These are phyloP conservation scores for Lamprologus lemairii DNA, from an alignment of 2,113 vertebrate genomes.

Conservation along the genomic window DNA sequence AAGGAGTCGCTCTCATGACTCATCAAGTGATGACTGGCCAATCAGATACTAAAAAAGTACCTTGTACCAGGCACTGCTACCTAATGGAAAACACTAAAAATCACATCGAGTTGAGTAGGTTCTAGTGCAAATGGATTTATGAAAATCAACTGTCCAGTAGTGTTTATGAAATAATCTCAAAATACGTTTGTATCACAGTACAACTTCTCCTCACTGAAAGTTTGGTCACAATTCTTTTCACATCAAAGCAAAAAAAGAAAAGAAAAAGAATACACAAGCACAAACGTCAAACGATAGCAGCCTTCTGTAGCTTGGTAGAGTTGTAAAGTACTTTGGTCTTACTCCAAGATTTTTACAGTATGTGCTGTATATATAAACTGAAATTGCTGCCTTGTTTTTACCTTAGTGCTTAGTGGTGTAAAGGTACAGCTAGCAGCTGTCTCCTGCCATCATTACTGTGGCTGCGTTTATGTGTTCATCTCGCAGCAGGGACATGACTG, in stretches of 20 bases:
- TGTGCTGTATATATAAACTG: not conserved
- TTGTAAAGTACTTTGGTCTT: not conserved
- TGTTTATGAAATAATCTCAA: not conserved
- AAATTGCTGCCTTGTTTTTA: not conserved
- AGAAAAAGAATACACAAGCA: not conserved
- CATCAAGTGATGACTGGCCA: not conserved
- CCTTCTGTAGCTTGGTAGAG: not conserved
- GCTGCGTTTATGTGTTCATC: not conserved
- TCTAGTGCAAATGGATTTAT: not conserved
- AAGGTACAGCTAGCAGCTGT: not conserved
- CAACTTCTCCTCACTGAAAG: not conserved
- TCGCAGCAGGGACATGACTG: not conserved
- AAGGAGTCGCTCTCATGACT: not conserved
- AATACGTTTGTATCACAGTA: not conserved
- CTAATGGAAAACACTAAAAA: not conserved
- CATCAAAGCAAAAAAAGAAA: not conserved
- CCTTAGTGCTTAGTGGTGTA: not conserved
- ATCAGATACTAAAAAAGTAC: not conserved
- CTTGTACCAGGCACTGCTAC: not conserved
- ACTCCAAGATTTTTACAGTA: not conserved
- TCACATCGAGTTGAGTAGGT: not conserved
- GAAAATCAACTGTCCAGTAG: not conserved
- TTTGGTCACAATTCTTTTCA: not conserved
- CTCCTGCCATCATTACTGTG: conserved; percentile 18
- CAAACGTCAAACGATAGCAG: not conserved